These are phyloP conservation scores for Strix aluco DNA, from an alignment of 2,113 vertebrate species.

Conservation along the genomic window DNA sequence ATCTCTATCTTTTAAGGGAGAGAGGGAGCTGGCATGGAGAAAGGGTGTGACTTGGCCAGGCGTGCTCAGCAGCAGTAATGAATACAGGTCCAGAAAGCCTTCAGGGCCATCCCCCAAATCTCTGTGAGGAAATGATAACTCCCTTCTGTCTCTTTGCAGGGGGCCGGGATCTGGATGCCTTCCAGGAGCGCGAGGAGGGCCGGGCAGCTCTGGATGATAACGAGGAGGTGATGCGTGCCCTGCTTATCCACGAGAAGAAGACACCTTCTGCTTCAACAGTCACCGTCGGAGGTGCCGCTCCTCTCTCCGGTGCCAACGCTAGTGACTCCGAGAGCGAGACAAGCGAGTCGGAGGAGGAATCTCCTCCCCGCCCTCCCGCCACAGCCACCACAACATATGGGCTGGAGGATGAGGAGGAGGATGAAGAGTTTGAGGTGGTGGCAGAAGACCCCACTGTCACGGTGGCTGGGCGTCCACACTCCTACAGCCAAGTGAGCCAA, in stretches of 20 bases:
- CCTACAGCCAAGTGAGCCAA: conserved; percentile 93
- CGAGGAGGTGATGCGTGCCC: conserved; percentile 95
- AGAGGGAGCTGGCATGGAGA: neutral
- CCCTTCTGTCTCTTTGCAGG: conserved; percentile 56
- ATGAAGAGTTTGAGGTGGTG: conserved; percentile 94
- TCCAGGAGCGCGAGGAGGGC: conserved; percentile 75
- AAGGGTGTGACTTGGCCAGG: neutral
- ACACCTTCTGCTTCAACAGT: conserved; percentile 66
- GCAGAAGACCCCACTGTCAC: conserved; percentile 85
- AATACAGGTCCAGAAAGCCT: neutral
- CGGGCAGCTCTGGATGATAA: conserved; percentile 82
- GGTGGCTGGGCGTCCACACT: conserved; percentile 85
- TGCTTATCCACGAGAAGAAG: conserved; percentile 97
- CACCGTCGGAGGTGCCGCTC: conserved; percentile 52
- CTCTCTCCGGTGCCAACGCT: conserved; percentile 68
- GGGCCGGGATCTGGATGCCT: conserved; percentile 72
- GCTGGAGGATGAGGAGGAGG: conserved; percentile 87
- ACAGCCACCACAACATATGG: neutral
- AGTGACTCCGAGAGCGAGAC: conserved; percentile 98
- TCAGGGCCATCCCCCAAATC: neutral
- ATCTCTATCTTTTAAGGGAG: neutral
- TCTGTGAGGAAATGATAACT: neutral
- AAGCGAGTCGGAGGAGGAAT: conserved; percentile 93
- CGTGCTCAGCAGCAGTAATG: neutral
- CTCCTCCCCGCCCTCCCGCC: conserved; percentile 54